Evolutionary conservation across 2,888 invertebrate species (phyloP).

Genomic region (Ashinkailepas kermadecensis): DNA sequence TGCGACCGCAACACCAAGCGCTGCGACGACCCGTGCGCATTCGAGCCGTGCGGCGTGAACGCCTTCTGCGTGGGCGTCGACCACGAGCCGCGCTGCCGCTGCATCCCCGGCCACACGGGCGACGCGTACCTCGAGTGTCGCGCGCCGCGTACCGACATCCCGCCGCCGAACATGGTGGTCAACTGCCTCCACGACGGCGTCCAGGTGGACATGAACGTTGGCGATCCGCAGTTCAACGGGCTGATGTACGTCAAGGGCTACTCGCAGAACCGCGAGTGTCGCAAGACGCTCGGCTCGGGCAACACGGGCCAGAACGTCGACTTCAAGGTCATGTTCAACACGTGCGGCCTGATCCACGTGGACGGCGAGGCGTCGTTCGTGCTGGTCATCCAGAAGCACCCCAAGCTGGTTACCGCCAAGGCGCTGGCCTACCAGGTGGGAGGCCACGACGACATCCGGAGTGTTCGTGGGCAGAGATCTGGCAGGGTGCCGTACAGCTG

Average conservation of each 20-base stretch:
- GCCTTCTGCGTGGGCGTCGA: conserved; percentile 69
- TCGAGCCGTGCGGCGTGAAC: conserved; percentile 64
- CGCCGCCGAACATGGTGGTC: conserved; percentile 74
- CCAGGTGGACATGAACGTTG: conserved; percentile 53
- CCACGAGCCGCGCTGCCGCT: conserved; percentile 68
- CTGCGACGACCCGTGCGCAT: conserved; percentile 70
- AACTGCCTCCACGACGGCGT: conserved; percentile 87
- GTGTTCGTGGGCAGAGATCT: too few species aligned
- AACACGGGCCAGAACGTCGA: conserved; percentile 53
- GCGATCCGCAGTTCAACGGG: conserved; percentile 71
- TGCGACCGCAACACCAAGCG: conserved; percentile 61
- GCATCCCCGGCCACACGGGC: conserved; percentile 66
- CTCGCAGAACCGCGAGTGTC: conserved; percentile 84
- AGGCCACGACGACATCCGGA: not conserved
- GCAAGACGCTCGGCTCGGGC: conserved; percentile 56
- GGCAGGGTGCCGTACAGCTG: too few species aligned
- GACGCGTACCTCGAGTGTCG: conserved; percentile 67
- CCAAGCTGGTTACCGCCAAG: conserved; percentile 85
- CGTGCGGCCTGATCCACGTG: conserved; percentile 76
- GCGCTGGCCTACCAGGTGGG: conserved; percentile 92
- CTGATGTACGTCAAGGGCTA: conserved; percentile 89
- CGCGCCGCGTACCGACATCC: conserved; percentile 66
- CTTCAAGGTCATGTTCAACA: conserved; percentile 83
- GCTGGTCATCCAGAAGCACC: conserved; percentile 91
- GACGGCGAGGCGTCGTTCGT: conserved; percentile 88